Evolutionary conservation across 2,888 invertebrate species (phyloP).

Genomic region (Cosmia trapezina): DNA sequence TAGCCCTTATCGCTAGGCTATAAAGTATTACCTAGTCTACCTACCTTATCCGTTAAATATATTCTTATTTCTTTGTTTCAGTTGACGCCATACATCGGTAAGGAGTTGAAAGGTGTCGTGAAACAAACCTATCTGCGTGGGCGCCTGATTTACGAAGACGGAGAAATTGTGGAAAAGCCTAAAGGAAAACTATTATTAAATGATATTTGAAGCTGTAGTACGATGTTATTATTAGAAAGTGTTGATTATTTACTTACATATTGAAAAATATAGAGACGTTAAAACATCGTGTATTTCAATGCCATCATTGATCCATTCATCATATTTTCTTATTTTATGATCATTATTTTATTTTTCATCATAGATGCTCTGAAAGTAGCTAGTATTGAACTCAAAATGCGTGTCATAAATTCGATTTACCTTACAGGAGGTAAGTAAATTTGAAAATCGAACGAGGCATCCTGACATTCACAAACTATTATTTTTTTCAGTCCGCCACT

Average conservation of each 20-base stretch:
- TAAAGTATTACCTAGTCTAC: too few relatives aligned
- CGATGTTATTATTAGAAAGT: neutral
- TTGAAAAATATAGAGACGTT: slow-evolving; percentile 25
- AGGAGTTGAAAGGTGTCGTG: slow-evolving; percentile 91
- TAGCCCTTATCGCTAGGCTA: neutral
- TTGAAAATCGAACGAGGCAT: too few relatives aligned
- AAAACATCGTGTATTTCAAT: slow-evolving; percentile 2
- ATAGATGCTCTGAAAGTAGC: too few relatives aligned
- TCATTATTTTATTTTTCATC: slow-evolving; percentile 7
- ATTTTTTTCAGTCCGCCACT: too few relatives aligned
- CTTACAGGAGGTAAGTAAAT: too few relatives aligned
- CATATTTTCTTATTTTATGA: neutral
- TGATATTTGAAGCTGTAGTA: slow-evolving; percentile 49
- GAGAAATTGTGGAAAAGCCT: slow-evolving; percentile 79
- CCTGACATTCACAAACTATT: too few relatives aligned
- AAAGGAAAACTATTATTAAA: slow-evolving; percentile 87
- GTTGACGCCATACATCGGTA: slow-evolving; percentile 92
- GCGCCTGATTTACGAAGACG: slow-evolving; percentile 89
- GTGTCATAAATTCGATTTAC: too few relatives aligned
- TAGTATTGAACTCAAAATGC: too few relatives aligned
- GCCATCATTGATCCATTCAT: neutral
- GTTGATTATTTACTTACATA: neutral
- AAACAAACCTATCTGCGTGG: slow-evolving; percentile 92
- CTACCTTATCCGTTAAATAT: neutral
- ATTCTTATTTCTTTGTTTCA: slow-evolving; percentile 70